These are phyloP conservation scores for Leptoteleia sp. DNA, from an alignment of 1,140 invertebrate genomes.

Conservation along the genomic window DNA sequence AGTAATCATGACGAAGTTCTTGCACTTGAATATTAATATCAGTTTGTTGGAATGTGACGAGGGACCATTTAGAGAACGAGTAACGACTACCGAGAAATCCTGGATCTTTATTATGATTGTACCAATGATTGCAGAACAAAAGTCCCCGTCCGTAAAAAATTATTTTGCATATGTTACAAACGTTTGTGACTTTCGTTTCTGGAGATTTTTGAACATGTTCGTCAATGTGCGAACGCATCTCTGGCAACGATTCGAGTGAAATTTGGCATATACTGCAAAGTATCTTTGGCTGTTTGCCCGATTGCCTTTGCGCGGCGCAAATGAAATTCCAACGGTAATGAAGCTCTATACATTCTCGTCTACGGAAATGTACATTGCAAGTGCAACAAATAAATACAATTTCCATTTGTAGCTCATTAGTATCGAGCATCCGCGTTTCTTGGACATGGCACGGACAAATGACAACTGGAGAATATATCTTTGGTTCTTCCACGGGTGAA, in stretches of 20 bases:
- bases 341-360: constrained; percentile 72
- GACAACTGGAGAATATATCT: not conserved
- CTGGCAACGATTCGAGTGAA: constrained; percentile 60
- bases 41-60: constrained; percentile 50
- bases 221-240: constrained; percentile 70
- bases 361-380: constrained; percentile 72
- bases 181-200: constrained; percentile 59
- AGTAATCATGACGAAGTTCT: constrained; percentile 62
- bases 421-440: constrained; percentile 19
- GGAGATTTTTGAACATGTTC: constrained; percentile 60
- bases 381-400: constrained; percentile 72
- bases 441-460: constrained; percentile 74
- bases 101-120: constrained; percentile 70
- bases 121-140: constrained; percentile 75
- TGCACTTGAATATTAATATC: constrained; percentile 15
- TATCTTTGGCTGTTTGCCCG: constrained; percentile 65
- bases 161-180: constrained; percentile 77
- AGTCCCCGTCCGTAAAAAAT: constrained; percentile 73
- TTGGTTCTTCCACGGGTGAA: not conserved
- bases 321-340: constrained; percentile 68
- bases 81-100: constrained; percentile 69
- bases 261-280: constrained; percentile 71
- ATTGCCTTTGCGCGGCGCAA: constrained; percentile 59
- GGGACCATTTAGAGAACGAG: constrained; percentile 71
- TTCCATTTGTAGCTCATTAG: constrained; percentile 71